Evolutionary conservation across 2,888 invertebrate genomes (phyloP), one percentile per base, ranked within the genome.

Genomic region (Drosophila hamatofila): DNA sequence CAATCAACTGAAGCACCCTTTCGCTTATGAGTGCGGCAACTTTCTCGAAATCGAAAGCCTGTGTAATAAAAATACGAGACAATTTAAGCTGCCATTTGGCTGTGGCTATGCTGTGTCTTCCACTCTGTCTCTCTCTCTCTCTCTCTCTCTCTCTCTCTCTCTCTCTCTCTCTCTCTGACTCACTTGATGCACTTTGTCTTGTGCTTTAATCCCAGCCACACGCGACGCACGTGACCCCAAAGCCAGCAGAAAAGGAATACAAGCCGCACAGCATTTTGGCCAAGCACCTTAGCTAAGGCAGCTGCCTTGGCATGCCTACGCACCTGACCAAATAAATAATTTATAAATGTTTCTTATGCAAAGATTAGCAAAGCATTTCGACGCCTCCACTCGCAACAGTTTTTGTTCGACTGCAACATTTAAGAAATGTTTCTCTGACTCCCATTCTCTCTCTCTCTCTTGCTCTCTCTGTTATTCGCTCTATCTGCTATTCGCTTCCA

Each of bases 21-120:
- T 79, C 56, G 30, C 61, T 12, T 54, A 52, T 33, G 48, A 30
- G 46, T 61, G 33, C 14, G 5, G 52, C 48, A 52, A 48, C 27
- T 46, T 65, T 27, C 39, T 30, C 56, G 12, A 48, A 51, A 54
- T 48, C 39, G 41, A 44, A 25, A 49, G 58, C 44, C 18, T 30
- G 57, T 23, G 30, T 78, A 83, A 83, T 81, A 75, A 75, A 83
- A 83, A 72, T 71, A 81, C 52, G 76, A 81, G 87, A 81, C 84
- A 82, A 52, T 72, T 75, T 83, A 83, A 87, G 81, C 82, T 65
- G 39, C 21, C 21, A 61, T 61, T 57, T 57, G 14, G 49, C 48
- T 27, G 41, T 39, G 30, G 46, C 18, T 59, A 48, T 12, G 1
- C 23, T 39, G 18, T 16, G 23, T 16, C 51, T 27, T 7, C 7